Conservation (phyloP, 2,797 vertebrate genomes). For the Chelidonichthys spinosus region DNA sequence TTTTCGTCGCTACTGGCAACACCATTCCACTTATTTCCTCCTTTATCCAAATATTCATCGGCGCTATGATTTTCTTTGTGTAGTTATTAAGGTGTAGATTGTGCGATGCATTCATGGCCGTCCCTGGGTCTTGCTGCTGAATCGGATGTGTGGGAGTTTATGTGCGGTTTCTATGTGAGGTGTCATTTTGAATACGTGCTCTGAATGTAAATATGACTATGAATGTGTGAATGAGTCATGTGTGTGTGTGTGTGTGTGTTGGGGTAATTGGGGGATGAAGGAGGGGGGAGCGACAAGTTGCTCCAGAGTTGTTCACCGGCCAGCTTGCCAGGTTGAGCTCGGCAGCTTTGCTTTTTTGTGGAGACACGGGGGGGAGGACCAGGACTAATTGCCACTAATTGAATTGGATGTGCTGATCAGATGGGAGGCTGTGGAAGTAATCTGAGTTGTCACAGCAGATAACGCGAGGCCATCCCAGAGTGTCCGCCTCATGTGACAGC, state of each 20-base stretch:
- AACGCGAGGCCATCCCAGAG: constrained; percentile 81
- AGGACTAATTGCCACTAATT: constrained; percentile 88
- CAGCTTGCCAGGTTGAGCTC: constrained; percentile 61
- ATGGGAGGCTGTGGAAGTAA: constrained; percentile 87
- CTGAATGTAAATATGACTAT: constrained; percentile 62
- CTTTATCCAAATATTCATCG: not conserved
- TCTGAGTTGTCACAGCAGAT: constrained; percentile 88
- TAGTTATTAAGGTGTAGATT: not conserved
- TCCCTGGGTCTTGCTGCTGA: constrained; percentile 32
- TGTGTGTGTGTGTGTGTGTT: constrained; percentile 2
- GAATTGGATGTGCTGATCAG: constrained; percentile 88
- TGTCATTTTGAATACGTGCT: constrained; percentile 79
- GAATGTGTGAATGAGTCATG: constrained; percentile 75
- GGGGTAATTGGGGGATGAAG: not conserved
- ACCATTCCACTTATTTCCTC: not conserved
- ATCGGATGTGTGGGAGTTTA: constrained; percentile 63
- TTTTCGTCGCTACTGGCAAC: not conserved
- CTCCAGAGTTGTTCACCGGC: constrained; percentile 65
- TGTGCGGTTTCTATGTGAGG: constrained; percentile 62
- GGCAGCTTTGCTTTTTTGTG: constrained; percentile 57
- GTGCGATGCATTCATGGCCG: not conserved
- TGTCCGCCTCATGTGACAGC: constrained; percentile 85
- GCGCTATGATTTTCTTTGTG: not conserved
- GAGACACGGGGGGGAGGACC: constrained; percentile 48
- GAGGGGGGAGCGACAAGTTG: constrained; percentile 52